Evolutionary conservation across 2,888 invertebrate genomes (phyloP).

Genomic region (Tineola bisselliella): DNA sequence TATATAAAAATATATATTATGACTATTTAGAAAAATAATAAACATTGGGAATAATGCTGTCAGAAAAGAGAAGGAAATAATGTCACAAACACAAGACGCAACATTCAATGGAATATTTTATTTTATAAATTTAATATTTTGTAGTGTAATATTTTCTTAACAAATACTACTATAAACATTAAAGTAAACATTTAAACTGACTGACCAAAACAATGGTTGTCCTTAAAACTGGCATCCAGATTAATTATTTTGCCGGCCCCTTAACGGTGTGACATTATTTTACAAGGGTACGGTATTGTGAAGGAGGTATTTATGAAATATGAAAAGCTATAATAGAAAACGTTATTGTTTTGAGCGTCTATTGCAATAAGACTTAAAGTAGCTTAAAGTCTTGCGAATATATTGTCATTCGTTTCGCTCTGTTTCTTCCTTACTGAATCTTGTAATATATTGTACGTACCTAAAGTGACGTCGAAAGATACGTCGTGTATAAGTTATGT

Average conservation of each 20-base stretch:
- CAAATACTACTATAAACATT: not conserved
- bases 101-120: too few relatives aligned
- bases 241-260: constrained; percentile 1
- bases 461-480: not conserved
- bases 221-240: not conserved
- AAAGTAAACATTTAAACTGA: not conserved
- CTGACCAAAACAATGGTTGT: not conserved
- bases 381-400: too few relatives aligned
- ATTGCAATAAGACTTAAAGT: not conserved
- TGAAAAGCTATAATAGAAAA: not conserved
- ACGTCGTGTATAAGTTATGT: too few relatives aligned
- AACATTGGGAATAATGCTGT: too few relatives aligned
- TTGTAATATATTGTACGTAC: not conserved
- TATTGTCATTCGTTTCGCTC: too few relatives aligned
- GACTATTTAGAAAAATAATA: too few relatives aligned
- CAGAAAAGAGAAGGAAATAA: too few relatives aligned
- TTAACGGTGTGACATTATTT: not conserved
- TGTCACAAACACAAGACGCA: too few relatives aligned
- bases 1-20: too few relatives aligned
- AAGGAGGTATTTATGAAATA: not conserved
- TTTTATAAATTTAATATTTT: too few relatives aligned
- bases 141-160: not conserved
- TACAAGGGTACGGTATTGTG: constrained; percentile 1
- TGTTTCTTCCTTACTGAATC: too few relatives aligned
- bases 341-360: not conserved